Evolutionary conservation across 2,888 invertebrate species (phyloP).

Genomic region (Minunthozetes semirufus): DNA sequence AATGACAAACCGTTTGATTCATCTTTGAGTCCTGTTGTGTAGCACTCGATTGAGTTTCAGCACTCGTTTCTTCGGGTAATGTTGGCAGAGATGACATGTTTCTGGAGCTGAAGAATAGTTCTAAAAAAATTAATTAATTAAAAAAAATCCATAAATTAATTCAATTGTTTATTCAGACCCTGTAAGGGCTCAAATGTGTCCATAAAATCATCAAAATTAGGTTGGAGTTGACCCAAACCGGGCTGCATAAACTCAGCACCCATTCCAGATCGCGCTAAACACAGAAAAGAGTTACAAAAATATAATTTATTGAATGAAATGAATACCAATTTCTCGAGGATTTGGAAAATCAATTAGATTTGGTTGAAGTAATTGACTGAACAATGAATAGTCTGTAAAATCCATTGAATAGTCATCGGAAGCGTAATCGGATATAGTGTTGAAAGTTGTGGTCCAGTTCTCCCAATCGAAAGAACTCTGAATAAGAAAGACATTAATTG

Average conservation of each 20-base stretch:
- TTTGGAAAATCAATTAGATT: slow-evolving; percentile 95
- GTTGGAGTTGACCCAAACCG: slow-evolving; percentile 90
- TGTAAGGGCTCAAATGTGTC: slow-evolving; percentile 56
- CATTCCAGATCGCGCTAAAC: slow-evolving; percentile 63
- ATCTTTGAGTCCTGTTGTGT: not conserved
- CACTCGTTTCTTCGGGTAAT: slow-evolving; percentile 35
- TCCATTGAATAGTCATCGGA: slow-evolving; percentile 74
- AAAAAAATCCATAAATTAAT: not conserved
- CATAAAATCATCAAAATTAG: slow-evolving; percentile 92
- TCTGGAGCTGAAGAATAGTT: slow-evolving; percentile 27
- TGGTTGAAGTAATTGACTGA: slow-evolving; percentile 71
- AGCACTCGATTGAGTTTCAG: not conserved
- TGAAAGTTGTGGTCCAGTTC: slow-evolving; percentile 29
- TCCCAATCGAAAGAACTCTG: slow-evolving; percentile 33
- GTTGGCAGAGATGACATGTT: slow-evolving; percentile 35
- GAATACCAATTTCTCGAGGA: slow-evolving; percentile 82
- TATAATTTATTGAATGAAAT: not conserved
- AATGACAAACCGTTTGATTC: not conserved
- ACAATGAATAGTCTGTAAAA: slow-evolving; percentile 65
- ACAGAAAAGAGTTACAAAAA: not conserved
- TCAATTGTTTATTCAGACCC: slow-evolving; percentile 39
- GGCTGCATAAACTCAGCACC: slow-evolving; percentile 97
- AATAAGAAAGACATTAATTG: not conserved
- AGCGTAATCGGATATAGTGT: slow-evolving; percentile 48
- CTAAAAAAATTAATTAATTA: slow-evolving; percentile 15